Percentiles rank a stretch among this genome's conserved stretches.
Evolutionary conservation across 2,888 invertebrate genomes (phyloP).

Genomic region (Apodemia hepburni): DNA sequence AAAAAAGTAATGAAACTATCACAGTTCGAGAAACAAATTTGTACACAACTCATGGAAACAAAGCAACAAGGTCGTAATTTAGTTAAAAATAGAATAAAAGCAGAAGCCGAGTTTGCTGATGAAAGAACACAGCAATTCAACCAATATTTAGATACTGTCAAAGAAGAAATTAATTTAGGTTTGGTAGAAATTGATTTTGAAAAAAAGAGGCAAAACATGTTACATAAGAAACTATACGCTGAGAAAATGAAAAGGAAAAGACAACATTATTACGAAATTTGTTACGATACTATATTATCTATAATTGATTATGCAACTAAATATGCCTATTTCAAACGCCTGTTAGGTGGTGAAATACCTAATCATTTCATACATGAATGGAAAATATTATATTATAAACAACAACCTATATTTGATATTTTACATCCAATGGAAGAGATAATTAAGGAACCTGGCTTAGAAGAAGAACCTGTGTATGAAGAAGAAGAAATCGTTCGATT

Average conservation of each 20-base stretch:
- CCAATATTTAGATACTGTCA: constrained; percentile 61
- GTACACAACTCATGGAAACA: constrained; percentile 81
- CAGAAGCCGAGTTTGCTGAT: constrained; percentile 70
- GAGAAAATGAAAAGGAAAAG: constrained; percentile 74
- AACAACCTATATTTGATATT: constrained; percentile 76
- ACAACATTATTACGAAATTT: constrained; percentile 69
- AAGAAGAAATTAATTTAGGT: constrained; percentile 65
- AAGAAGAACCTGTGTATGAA: constrained; percentile 46
- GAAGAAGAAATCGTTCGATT: constrained; percentile 63
- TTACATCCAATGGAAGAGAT: constrained; percentile 60
- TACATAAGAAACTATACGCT: constrained; percentile 75
- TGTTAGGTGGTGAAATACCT: constrained; percentile 65
- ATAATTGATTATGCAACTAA: constrained; percentile 77
- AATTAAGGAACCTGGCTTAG: constrained; percentile 46
- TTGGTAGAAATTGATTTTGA: constrained; percentile 76
- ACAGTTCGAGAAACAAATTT: constrained; percentile 83
- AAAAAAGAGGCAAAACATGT: constrained; percentile 65
- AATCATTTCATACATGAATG: constrained; percentile 74
- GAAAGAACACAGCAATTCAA: constrained; percentile 72
- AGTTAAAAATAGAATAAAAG: constrained; percentile 70
- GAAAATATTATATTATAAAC: constrained; percentile 76
- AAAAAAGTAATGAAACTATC: constrained; percentile 81
- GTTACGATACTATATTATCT: constrained; percentile 73
- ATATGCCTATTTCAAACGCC: constrained; percentile 67
- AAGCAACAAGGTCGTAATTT: constrained; percentile 79